phyloP scores from a whole-genome alignment of 2,113 vertebrate species.

The Hyperoodon ampullatus region DNA sequence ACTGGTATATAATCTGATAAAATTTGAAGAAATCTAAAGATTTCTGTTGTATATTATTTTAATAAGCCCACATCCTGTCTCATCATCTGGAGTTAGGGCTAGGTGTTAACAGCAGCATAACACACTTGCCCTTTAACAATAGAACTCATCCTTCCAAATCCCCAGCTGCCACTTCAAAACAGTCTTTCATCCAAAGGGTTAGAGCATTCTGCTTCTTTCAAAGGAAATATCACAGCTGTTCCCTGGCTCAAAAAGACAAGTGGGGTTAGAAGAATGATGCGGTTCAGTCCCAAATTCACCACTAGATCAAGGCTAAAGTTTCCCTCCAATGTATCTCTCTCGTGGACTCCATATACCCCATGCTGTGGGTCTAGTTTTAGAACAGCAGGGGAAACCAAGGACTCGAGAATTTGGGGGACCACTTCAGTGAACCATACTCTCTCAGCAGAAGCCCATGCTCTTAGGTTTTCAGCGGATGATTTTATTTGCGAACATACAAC shows the following conservation, averaged over 20 bases:
- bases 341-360: not conserved
- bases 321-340: not conserved
- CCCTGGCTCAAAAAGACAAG: constrained; percentile 6
- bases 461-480: not conserved
- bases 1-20: not conserved
- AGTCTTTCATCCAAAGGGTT: not conserved
- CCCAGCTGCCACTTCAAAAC: constrained; percentile 46
- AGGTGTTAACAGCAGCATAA: not conserved
- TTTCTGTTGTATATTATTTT: not conserved
- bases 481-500: constrained; percentile 11
- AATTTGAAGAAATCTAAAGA: not conserved
- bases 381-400: constrained; percentile 7
- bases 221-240: constrained; percentile 63
- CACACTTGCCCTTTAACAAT: not conserved
- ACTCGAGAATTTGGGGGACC: not conserved
- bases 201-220: constrained; percentile 32
- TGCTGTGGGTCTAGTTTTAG: not conserved
- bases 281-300: not conserved
- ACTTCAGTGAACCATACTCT: not conserved
- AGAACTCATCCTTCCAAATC: constrained; percentile 33
- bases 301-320: not conserved
- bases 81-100: not conserved
- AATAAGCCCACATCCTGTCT: not conserved
- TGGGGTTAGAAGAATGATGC: not conserved
- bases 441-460: constrained; percentile 24